Base-by-base conservation (phyloP, 2,113 vertebrate genomes). In the Dissostichus mawsoni region DNA sequence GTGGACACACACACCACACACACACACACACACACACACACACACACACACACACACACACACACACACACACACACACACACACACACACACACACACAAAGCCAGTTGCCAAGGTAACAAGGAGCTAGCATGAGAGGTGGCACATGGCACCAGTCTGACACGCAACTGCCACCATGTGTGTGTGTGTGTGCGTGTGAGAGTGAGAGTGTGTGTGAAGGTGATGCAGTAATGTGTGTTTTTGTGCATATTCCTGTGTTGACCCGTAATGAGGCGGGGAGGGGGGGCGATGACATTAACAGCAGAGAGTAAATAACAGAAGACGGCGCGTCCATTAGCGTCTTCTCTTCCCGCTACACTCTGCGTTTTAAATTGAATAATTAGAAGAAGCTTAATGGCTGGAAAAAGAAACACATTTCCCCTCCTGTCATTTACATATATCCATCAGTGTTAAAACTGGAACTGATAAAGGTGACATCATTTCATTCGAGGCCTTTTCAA, bases 51-150 rank as follows among this genome's bases (percentile, higher is more conserved):
- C 76, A 80, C 76, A 71, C 67, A n/a, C n/a, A n/a, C n/a, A n/a
- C n/a, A n/a, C n/a, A n/a, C n/a, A n/a, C n/a, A n/a, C n/a, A n/a
- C n/a, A n/a, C n/a, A n/a, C n/a, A n/a, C n/a, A n/a, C n/a, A n/a
- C n/a, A n/a, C n/a, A n/a, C n/a, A n/a, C n/a, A 67, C 63, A 64
- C 77, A 78, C 63, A 65, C 78, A 69, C 67, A 76, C 82, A 78
- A 12, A 76, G 84, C 89, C 86, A 91, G 95, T 96, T 95, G 91
- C 93, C 93, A 94, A 82, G 94, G 93, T 81, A 94, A 95, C 94
- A 89, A 89, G 84, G 89, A 92, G 91, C 92, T 90, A 92, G 92
- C 86, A 87, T 86, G 90, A 92, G 91, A 92, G 91, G 90, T 87
- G 90, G 87, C 89, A 86, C 89, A 93, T 93, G 94, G 93, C 92